These are phyloP conservation scores for Idaea straminata DNA, from an alignment of 2,888 invertebrate species.

Conservation along the genomic window DNA sequence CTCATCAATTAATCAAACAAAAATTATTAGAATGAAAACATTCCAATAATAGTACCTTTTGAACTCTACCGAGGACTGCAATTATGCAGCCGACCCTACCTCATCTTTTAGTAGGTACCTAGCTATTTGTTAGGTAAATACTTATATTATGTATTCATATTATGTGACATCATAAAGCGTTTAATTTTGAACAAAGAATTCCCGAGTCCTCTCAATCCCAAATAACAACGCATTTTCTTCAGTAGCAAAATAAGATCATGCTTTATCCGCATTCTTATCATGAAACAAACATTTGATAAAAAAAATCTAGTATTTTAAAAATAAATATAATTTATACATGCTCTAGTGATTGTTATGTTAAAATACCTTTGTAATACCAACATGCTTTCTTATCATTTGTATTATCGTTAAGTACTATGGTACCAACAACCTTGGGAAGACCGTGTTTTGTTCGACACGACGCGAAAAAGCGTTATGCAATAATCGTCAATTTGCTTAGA, in stretches of 20 bases:
- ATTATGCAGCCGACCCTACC: too few species aligned
- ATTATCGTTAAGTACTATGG: conserved; percentile 6
- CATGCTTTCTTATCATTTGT: not conserved
- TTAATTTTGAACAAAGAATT: too few species aligned
- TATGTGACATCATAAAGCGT: too few species aligned
- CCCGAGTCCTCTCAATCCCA: too few species aligned
- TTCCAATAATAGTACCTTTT: too few species aligned
- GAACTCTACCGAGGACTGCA: too few species aligned
- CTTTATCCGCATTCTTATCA: not conserved
- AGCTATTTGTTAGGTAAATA: too few species aligned
- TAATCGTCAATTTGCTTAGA: conserved; percentile 17
- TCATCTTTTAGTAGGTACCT: too few species aligned
- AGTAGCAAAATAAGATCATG: not conserved
- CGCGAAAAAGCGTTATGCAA: conserved; percentile 19
- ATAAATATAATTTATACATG: not conserved
- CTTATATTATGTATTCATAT: too few species aligned
- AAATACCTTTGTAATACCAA: not conserved
- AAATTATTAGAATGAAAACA: too few species aligned
- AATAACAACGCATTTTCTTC: not conserved
- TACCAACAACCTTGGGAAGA: conserved; percentile 13
- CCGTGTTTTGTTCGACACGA: conserved; percentile 12
- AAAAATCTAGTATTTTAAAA: not conserved
- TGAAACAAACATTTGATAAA: not conserved
- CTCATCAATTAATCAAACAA: too few species aligned
- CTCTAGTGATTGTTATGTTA: conserved; percentile 2